Conservation (phyloP, 2,113 vertebrate genomes). For the Girardinichthys multiradiatus region DNA sequence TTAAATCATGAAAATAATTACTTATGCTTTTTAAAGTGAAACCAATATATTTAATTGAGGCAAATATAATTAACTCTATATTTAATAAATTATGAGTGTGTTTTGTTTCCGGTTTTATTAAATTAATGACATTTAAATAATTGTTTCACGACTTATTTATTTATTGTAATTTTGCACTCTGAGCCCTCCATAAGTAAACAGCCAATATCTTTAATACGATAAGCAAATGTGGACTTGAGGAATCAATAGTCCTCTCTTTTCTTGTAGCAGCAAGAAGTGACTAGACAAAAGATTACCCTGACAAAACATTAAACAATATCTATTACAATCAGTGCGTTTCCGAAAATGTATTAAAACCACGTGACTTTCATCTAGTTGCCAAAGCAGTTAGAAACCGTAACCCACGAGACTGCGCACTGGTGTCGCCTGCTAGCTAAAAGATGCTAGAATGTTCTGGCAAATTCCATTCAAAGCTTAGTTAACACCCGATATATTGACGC, state of each 20-base stretch:
- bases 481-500: background rate
- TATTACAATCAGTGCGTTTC: background rate
- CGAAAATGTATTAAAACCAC: background rate
- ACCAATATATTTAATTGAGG: no score
- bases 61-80: no score
- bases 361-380: background rate
- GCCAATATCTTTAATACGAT: background rate
- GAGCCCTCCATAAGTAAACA: no score
- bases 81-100: no score
- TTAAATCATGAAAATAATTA: no score
- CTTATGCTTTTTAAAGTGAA: no score
- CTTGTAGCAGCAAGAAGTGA: background rate
- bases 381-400: background rate
- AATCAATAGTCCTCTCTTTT: background rate
- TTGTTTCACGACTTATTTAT: no score
- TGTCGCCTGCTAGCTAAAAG: background rate
- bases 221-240: background rate
- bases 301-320: background rate
- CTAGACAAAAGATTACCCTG: no score
- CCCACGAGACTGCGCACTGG: no score
- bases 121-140: no score
- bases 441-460: slow-evolving; percentile 41
- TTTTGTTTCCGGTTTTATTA: no score
- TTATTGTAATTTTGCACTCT: no score
- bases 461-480: slow-evolving; percentile 11